A percentile compares a stretch with the other conserved stretches of the same genome.
These are phyloP conservation scores for Epistrophe grossulariae DNA, from an alignment of 2,888 invertebrate genomes.

Conservation along the genomic window DNA sequence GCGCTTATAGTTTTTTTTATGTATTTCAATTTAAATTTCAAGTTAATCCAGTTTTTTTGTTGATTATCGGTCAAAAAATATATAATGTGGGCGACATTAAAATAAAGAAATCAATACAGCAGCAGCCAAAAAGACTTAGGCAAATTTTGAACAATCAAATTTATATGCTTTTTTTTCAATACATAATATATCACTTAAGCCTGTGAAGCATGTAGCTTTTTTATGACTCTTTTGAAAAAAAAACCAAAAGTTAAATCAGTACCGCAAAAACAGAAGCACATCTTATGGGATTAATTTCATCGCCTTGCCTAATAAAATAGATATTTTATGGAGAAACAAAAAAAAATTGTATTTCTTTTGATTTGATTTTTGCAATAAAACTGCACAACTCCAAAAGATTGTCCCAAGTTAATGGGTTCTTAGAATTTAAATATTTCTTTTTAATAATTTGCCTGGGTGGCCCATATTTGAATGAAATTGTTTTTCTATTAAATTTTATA, in stretches of 20 bases:
- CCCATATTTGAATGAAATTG: background rate
- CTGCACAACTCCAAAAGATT: background rate
- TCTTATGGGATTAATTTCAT: slow-evolving; percentile 60
- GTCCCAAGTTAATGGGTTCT: slow-evolving; percentile 13
- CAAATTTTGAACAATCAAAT: slow-evolving; percentile 52
- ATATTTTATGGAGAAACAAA: slow-evolving; percentile 24
- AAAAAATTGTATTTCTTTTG: background rate
- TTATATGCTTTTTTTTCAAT: slow-evolving; percentile 60
- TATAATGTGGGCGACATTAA: slow-evolving; percentile 40
- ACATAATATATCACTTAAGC: slow-evolving; percentile 62
- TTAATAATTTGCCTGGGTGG: background rate
- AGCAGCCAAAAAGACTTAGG: slow-evolving; percentile 36
- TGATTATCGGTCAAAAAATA: slow-evolving; percentile 60
- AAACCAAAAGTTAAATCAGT: slow-evolving; percentile 4
- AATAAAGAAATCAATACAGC: slow-evolving; percentile 44
- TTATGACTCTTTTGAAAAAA: slow-evolving; percentile 41
- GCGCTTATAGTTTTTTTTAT: slow-evolving; percentile 33
- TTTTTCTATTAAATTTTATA: background rate
- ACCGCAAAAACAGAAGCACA: slow-evolving; percentile 66
- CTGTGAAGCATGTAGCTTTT: slow-evolving; percentile 58
- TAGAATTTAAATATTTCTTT: slow-evolving; percentile 1
- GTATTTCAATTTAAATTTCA: slow-evolving; percentile 58
- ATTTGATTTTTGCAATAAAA: slow-evolving; percentile 35
- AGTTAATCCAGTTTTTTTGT: slow-evolving; percentile 67
- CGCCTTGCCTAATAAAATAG: slow-evolving; percentile 51